Evolutionary conservation across 2,888 invertebrate genomes (phyloP).

Genomic region (Polia nebulosa): DNA sequence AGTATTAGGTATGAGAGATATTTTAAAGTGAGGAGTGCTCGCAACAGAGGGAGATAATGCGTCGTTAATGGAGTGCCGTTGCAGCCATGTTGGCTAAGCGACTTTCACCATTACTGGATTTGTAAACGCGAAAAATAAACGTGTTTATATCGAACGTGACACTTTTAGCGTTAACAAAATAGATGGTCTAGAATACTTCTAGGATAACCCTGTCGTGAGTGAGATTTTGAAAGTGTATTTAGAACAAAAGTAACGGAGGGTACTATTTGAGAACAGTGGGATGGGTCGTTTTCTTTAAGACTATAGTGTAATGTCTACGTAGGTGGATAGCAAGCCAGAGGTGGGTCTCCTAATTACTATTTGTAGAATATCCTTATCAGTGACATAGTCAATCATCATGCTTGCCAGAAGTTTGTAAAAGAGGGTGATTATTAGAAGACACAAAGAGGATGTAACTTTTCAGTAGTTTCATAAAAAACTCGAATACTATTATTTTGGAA

Average conservation of each 20-base stretch:
- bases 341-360: neutral
- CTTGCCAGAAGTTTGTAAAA: neutral
- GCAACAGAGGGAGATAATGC: constrained; percentile 80
- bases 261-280: neutral
- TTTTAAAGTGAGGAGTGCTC: constrained; percentile 80
- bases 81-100: constrained; percentile 74
- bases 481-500: neutral
- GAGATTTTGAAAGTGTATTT: constrained; percentile 39
- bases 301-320: neutral
- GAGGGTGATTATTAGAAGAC: neutral
- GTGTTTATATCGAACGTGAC: constrained; percentile 68
- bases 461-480: neutral
- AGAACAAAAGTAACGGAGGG: neutral
- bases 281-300: constrained; percentile 10
- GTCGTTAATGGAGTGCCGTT: constrained; percentile 83
- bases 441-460: neutral
- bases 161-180: constrained; percentile 59
- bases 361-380: neutral
- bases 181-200: constrained; percentile 40
- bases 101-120: constrained; percentile 77
- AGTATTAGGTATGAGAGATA: constrained; percentile 75
- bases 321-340: neutral
- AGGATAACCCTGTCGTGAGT: constrained; percentile 10
- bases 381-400: neutral
- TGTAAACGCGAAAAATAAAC: constrained; percentile 71